These are phyloP conservation scores for Sarcoramphus papa DNA, from an alignment of 2,797 vertebrate species.

Conservation along the genomic window DNA sequence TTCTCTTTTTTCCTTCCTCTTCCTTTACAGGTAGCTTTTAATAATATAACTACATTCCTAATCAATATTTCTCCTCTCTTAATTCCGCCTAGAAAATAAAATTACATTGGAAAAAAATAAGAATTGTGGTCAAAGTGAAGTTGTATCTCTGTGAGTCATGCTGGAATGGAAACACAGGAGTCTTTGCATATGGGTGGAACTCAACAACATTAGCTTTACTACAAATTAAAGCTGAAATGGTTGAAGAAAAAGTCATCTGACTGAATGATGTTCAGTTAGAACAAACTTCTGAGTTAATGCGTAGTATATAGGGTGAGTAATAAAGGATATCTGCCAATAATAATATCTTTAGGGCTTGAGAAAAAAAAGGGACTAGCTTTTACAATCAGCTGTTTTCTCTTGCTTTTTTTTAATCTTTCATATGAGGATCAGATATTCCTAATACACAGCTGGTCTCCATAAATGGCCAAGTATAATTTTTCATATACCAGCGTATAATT, in stretches of 20 bases:
- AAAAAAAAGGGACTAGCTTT: slow-evolving; percentile 50
- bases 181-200: background rate
- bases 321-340: slow-evolving; percentile 68
- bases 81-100: background rate
- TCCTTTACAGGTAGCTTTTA: background rate
- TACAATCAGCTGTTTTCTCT: slow-evolving; percentile 68
- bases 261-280: slow-evolving; percentile 26
- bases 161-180: slow-evolving; percentile 46
- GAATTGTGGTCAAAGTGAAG: slow-evolving; percentile 32
- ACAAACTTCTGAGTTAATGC: slow-evolving; percentile 54
- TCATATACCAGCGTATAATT: slow-evolving; percentile 47
- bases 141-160: background rate
- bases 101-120: background rate
- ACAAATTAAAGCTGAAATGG: slow-evolving; percentile 66
- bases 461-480: slow-evolving; percentile 66
- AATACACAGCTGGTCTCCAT: slow-evolving; percentile 65
- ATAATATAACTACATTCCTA: background rate
- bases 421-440: slow-evolving; percentile 63
- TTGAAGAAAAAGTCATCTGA: slow-evolving; percentile 37
- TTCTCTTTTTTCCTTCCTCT: background rate
- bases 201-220: slow-evolving; percentile 22
- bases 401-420: slow-evolving; percentile 39
- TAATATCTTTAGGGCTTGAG: slow-evolving; percentile 54
- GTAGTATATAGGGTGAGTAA: slow-evolving; percentile 49
- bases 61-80: background rate